phyloP scores from a whole-genome alignment of 2,888 invertebrate genomes.

The Eurois occulta region DNA sequence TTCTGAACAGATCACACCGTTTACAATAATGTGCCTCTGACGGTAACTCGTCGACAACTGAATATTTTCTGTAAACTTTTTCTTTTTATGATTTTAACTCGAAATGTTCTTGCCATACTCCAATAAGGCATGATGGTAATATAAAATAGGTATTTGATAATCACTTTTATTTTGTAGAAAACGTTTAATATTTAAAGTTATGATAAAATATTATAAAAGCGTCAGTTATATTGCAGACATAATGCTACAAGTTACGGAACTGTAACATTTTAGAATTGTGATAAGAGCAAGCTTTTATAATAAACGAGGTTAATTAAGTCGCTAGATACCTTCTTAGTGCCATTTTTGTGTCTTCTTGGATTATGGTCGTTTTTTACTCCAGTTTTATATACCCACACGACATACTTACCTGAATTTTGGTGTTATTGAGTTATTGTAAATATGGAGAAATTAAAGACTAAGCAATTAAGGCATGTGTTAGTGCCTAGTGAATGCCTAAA shows the following conservation, averaged over 20 bases:
- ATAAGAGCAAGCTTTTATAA: conserved; percentile 58
- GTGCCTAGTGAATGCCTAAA: conserved; percentile 88
- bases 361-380: conserved; percentile 65
- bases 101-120: conserved; percentile 63
- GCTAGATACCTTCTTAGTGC: conserved; percentile 63
- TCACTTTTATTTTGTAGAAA: conserved; percentile 62
- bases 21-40: conserved; percentile 57
- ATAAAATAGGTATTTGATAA: conserved; percentile 57
- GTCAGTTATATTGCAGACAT: conserved; percentile 36
- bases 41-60: conserved; percentile 31
- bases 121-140: conserved; percentile 68
- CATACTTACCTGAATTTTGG: conserved; percentile 66
- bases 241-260: conserved; percentile 31
- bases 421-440: conserved; percentile 82
- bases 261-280: conserved; percentile 54
- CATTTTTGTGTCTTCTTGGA: conserved; percentile 69
- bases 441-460: conserved; percentile 89
- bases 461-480: conserved; percentile 82
- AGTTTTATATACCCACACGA: conserved; percentile 67
- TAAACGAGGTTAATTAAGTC: conserved; percentile 58
- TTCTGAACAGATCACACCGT: conserved; percentile 57
- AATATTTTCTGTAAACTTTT: conserved; percentile 39
- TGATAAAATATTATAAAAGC: conserved; percentile 49
- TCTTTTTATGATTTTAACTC: conserved; percentile 44
- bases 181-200: conserved; percentile 42